Base-by-base conservation (phyloP, 53 echinoderm and acorn worm species). In the Apostichopus leukothele region DNA sequence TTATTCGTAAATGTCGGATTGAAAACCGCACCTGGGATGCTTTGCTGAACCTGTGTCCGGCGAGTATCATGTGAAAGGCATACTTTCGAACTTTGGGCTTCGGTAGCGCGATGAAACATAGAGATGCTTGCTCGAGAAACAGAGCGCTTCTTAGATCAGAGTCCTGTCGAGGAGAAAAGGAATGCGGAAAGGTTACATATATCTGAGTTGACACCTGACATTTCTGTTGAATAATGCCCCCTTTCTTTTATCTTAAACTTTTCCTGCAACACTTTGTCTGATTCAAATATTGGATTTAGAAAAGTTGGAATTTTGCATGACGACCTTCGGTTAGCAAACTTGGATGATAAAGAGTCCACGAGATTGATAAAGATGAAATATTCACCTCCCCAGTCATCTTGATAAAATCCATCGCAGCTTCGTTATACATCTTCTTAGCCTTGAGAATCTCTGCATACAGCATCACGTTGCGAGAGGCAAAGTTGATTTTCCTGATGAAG, bases 31-130 rank as follows among this genome's bases (percentile, higher is more conserved):
- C 97, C 94, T 97, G 98, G 53, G 92, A 94, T 51, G 98, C 98
- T 83, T 97, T 97, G 93, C 98, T 97, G 88, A 89, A 97, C 83
- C 98, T 91, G 51, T 97, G 98, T 4, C 98, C 98, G 53, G 98
- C 94, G 19, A 97, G 90, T 73, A 97, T 97, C 98, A 97, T 97
- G 52, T 97, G 98, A 90, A 97, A 97, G 80, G 98, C 95, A 90
- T 97, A 97, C 83, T 97, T 97, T 67, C 98, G 92, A 13, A 95
- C 98, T 95, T 95, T 97, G 4, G 98, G 98, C 68, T 80, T 89
- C 10, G 89, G 91, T 88, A 96, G 94, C 68, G 96, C 96, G 60
- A 97, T 97, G 79, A 97, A 97, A 23, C 98, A 97, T 78, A 96
- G 94, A 12, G 98, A 94, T 7, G 95, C 98, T 75, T 97, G 98